Evolutionary conservation across 2,797 vertebrate species (phyloP), one percentile per base, ranked within the genome.

Genomic region (Periparus ater): DNA sequence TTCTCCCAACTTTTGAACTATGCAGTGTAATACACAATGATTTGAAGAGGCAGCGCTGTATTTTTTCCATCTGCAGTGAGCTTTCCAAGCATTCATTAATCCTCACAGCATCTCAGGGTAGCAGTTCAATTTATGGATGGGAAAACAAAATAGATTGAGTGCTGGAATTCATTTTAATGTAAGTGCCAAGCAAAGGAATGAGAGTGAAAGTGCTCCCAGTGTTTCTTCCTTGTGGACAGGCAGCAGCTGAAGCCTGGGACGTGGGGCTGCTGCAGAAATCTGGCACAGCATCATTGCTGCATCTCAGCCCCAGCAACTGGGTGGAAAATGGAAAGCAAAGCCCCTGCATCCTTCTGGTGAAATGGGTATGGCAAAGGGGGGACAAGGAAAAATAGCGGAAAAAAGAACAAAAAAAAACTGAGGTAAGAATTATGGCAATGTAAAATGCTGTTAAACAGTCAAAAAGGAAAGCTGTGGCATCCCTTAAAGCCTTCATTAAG

Each of bases 141-240:
- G 66, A 92, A 96, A 96, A 92, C 91, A 96, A 92, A 89, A 89
- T 45, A 96, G 91, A 94, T 25, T 84, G 91, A 91, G 48, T 73
- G 84, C 70, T 12, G 6, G 55, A 62, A 92, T 89, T 53, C 32
- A 65, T 88, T 89, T 89, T 85, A 83, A 80, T 54, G 9, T 9
- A 53, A 91, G 47, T 65, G 65, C 74, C 91, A 94, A 91, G 86
- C 44, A 68, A 61, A 92, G 75, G 65, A 53, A 85, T 22, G 32
- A 66, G 88, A 42, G 10, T 30, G 20, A 79, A 89, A 92, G 32
- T 32, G 65, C 26, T 57, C 45, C 61, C 68, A 50, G 50, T 13
- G 50, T 47, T 75, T 68, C 48, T 20, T 88, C 63, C 72, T 57
- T 6, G 15, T 36, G 48, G 53, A 63, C 60, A 6, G 7, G 45